Evolutionary conservation across 1,140 invertebrate genomes (phyloP), one percentile per base, ranked within the genome.

Genomic region (Diploscapter pachys): DNA sequence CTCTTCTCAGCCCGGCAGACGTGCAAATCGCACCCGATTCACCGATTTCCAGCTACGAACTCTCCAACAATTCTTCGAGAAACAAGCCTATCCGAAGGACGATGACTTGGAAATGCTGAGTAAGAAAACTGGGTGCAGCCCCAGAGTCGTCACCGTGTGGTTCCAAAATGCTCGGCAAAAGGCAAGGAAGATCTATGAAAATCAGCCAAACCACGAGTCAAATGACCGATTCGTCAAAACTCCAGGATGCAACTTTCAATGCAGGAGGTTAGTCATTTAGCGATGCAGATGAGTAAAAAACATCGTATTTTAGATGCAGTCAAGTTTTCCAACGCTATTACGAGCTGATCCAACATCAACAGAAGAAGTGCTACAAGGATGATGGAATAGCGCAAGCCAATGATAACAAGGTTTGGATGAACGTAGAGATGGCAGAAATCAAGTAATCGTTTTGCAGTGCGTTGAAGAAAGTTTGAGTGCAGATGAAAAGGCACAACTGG

Each of bases 31-130:
- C 70, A 99, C 97, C 5, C 89, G 96, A 82, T 99, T 99, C 85
- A 99, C 95, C 0, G 96, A 99, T 83, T 98, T 85, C 75, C 95
- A 99, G 88, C 95, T 98, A 48, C 96, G 98, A 89, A 94, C 97
- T 0, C 88, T 99, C 49, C 96, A 99, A 88, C 95, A 98, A 84
- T 98, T 98, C 87, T 99, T 99, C 88, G 96, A 99, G 87, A 96
- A 97, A 83, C 99, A 99, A 87, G 77, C 77, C 11, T 78, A 78
- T 59, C 77, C 77, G 6, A 98, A 98, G 89, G 96, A 99, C 87
- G 96, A 99, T 87, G 96, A 99, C 88, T 88, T 99, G 71, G 96
- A 99, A 87, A 97, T 98, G 87, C 89, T 99, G 55, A 97, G 94
- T 51, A 98, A 98, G 88, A 89, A 98, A 63, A 88, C 99, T 50